Evolutionary conservation across 2,888 invertebrate genomes (phyloP).

Genomic region (Venustoraphidia nigricollis): DNA sequence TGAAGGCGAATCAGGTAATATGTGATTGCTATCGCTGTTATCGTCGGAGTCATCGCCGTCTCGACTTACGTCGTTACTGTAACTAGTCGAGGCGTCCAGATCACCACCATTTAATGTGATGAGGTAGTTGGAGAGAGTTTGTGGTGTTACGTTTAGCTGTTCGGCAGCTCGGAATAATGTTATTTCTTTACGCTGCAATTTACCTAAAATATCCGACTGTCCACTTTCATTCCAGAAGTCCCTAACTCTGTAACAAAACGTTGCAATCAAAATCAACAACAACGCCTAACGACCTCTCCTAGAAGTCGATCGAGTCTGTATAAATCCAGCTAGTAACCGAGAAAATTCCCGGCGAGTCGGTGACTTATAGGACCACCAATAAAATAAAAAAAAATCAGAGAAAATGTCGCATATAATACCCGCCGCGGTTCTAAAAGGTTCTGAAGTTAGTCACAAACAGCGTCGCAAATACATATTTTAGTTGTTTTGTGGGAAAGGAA

Average conservation of each 20-base stretch:
- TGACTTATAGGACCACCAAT: too few relatives aligned
- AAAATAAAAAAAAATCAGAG: too few relatives aligned
- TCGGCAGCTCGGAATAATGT: constrained; percentile 57
- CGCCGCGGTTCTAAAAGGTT: too few relatives aligned
- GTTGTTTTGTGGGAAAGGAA: too few relatives aligned
- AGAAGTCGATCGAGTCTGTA: neutral
- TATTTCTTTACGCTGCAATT: constrained; percentile 56
- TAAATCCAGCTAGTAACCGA: neutral
- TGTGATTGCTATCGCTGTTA: constrained; percentile 17
- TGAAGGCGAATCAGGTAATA: constrained; percentile 21
- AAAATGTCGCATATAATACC: too few relatives aligned
- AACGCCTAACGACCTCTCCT: neutral
- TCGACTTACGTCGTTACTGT: constrained; percentile 10
- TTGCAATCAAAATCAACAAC: neutral
- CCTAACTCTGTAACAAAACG: constrained; percentile 32
- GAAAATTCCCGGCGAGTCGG: too few relatives aligned
- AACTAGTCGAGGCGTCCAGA: constrained; percentile 20
- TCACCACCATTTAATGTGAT: constrained; percentile 36
- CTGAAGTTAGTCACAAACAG: too few relatives aligned
- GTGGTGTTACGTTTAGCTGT: constrained; percentile 59
- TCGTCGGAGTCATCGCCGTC: constrained; percentile 27
- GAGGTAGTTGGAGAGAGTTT: constrained; percentile 55
- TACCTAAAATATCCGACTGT: constrained; percentile 54
- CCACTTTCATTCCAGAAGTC: constrained; percentile 70
- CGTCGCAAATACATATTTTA: too few relatives aligned